Conservation (phyloP, 2,888 invertebrate species). For the Beris morrisii region DNA sequence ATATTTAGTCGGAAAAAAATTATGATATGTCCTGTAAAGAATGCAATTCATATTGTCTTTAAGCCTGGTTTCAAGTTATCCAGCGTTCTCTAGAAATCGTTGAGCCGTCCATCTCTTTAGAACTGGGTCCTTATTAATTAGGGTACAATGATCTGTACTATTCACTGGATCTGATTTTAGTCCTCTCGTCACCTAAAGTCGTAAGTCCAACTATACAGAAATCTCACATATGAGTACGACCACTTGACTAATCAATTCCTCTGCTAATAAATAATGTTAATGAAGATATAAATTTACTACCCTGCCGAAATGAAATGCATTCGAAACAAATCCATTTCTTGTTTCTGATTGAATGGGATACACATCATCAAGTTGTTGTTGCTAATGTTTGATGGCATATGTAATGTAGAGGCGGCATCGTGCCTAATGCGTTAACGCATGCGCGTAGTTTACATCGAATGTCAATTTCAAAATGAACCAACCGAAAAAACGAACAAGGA, state of each 20-base stretch:
- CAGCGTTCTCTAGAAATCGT: too few relatives aligned
- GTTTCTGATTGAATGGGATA: too few relatives aligned
- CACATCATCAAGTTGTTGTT: not conserved
- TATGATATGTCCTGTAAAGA: too few relatives aligned
- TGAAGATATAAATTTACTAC: conserved; percentile 30
- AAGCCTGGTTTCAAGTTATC: too few relatives aligned
- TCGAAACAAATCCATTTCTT: conserved; percentile 19
- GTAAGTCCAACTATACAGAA: too few relatives aligned
- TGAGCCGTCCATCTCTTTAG: too few relatives aligned
- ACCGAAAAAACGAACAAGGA: conserved; percentile 7
- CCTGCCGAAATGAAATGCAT: conserved; percentile 18
- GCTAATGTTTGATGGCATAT: not conserved
- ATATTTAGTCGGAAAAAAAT: too few relatives aligned
- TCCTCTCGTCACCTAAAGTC: too few relatives aligned
- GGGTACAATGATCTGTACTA: too few relatives aligned
- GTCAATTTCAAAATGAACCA: conserved; percentile 15
- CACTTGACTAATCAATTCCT: conserved; percentile 30
- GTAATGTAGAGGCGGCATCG: conserved; percentile 13
- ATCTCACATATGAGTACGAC: not conserved
- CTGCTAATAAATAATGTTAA: conserved; percentile 31
- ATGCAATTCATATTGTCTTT: too few relatives aligned
- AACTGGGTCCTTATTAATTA: too few relatives aligned
- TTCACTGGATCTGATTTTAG: too few relatives aligned
- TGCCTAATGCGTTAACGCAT: conserved; percentile 20
- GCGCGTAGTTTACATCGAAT: conserved; percentile 21